Base-by-base conservation (phyloP, 2,888 invertebrate genomes). In the Neoascia interrupta region DNA sequence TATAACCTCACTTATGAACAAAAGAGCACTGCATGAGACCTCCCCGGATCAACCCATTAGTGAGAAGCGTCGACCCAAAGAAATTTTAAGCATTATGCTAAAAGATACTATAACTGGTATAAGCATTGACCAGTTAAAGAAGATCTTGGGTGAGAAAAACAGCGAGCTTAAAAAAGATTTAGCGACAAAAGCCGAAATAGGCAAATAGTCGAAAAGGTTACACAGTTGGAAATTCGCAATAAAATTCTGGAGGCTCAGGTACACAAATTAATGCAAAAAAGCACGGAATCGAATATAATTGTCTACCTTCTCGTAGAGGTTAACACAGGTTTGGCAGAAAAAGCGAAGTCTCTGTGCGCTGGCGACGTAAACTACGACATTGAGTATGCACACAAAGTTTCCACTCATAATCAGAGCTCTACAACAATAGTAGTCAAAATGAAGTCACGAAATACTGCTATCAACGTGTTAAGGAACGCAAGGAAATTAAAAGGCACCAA, bases 141-240 rank as follows among this genome's bases (percentile, higher is more conserved):
- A 34, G 19, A 51, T 51, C 6, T n/a, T 51, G 10, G 18, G n/a
- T 16, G 34, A 51, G 37, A 23, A 26, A 21, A 53, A 37, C 37
- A 16, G 1, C 8, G 36, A 54, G 18, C 28, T 54, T 1, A n/a
- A 5, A 39, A 54, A 54, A 5, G 54, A 54, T 26, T 39, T 56
- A 13, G 31, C 18, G 3, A 23, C 54, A 5, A 39, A 28, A 23
- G 6, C 41, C 2, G 39, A 18, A 5, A 45, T 3, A 41, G 18
- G 1, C 5, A 39, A 15, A 28, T 58, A 6, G 8, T 34, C 15
- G 13, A 11, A 19, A 58, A 58, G 16, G 34, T 43, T 8, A n/a
- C 10, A 3, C 28, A 23, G 1, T 21, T 60, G 16, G 45, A 60
- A 36, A 13, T 15, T 1, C 45, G 23, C 15, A 45, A 60, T n/a